Evolutionary conservation across 2,888 invertebrate species (phyloP).

Genomic region (Hirudinaria manillensis): DNA sequence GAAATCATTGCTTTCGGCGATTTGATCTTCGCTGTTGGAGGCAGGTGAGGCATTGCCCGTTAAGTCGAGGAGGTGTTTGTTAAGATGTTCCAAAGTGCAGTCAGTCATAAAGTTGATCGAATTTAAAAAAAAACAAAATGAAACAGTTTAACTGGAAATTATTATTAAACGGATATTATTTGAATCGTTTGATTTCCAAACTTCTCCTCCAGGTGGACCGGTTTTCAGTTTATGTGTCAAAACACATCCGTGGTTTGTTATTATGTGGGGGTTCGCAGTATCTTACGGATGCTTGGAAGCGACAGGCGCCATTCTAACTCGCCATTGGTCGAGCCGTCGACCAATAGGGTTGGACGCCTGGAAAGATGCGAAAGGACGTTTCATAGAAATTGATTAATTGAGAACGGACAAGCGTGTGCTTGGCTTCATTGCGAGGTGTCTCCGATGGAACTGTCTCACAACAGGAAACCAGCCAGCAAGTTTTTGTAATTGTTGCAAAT

Average conservation of each 20-base stretch:
- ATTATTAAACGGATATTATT: too few relatives aligned
- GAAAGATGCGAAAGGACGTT: constrained; percentile 24
- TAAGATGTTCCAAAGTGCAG: neutral
- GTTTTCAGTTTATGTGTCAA: constrained; percentile 4
- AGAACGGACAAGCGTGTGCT: constrained; percentile 19
- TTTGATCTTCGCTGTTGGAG: constrained; percentile 1
- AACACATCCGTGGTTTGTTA: neutral
- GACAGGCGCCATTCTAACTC: constrained; percentile 4
- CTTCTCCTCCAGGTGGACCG: neutral
- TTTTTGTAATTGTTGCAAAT: constrained; percentile 19
- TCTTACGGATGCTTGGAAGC: constrained; percentile 11
- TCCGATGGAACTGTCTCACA: neutral
- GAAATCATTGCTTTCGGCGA: neutral
- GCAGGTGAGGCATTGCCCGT: neutral
- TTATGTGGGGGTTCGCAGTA: neutral
- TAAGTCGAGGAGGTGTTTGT: neutral
- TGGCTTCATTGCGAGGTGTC: constrained; percentile 18
- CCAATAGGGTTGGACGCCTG: constrained; percentile 17
- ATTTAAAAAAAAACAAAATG: too few relatives aligned
- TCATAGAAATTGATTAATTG: constrained; percentile 30
- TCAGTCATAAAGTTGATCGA: constrained; percentile 2
- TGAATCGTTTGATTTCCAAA: too few relatives aligned
- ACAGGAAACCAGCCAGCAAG: neutral
- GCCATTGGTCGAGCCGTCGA: constrained; percentile 19
- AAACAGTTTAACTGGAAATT: too few relatives aligned